Conservation (phyloP, 2,113 vertebrate species). For the Myotis yumanensis region DNA sequence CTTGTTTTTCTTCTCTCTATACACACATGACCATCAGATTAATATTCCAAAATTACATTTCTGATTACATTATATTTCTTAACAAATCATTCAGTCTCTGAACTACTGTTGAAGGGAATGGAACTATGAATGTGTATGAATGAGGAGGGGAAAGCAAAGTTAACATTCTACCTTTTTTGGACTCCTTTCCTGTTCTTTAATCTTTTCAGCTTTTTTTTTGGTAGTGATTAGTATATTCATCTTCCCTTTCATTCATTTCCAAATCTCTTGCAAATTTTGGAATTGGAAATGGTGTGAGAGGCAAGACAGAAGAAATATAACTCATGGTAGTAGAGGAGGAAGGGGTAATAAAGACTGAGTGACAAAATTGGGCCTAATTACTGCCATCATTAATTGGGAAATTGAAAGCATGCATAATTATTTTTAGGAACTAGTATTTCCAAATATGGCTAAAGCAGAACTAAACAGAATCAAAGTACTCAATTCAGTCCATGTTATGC, state of each 20-base stretch:
- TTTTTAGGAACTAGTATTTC: slow-evolving; percentile 80
- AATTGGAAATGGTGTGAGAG: neutral
- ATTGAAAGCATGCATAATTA: slow-evolving; percentile 80
- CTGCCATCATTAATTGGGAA: slow-evolving; percentile 80
- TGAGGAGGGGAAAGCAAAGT: neutral
- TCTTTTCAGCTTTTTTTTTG: neutral
- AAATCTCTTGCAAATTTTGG: neutral
- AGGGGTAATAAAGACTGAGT: neutral
- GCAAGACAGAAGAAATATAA: neutral
- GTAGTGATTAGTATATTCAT: neutral
- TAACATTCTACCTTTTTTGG: neutral
- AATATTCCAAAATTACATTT: neutral
- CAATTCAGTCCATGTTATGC: slow-evolving; percentile 83
- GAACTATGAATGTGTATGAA: no score
- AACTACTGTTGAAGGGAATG: neutral
- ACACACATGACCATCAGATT: neutral
- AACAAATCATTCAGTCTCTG: neutral
- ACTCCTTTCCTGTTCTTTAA: neutral
- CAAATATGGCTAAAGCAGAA: slow-evolving; percentile 81
- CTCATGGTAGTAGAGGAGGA: neutral
- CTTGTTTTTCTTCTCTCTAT: neutral
- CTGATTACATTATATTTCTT: neutral
- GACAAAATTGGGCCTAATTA: slow-evolving; percentile 79
- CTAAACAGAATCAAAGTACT: slow-evolving; percentile 85
- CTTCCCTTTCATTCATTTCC: neutral